Evolutionary conservation across 2,113 vertebrate species (phyloP).

Genomic region (Oxyruncus cristatus): DNA sequence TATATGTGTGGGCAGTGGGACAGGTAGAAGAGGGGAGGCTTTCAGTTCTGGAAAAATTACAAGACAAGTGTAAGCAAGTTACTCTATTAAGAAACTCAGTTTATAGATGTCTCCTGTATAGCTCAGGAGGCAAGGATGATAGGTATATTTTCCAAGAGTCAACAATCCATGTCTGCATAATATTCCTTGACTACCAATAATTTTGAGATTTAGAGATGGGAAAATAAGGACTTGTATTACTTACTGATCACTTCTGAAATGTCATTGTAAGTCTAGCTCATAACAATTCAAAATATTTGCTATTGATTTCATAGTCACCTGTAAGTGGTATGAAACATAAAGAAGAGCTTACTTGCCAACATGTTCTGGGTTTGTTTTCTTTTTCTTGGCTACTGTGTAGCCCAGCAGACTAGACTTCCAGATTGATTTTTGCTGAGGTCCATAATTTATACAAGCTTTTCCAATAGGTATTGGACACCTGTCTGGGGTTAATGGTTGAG

Average conservation of each 20-base stretch:
- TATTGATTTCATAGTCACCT: neutral
- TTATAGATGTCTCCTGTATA: neutral
- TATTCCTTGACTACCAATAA: neutral
- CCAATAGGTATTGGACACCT: neutral
- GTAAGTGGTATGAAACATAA: neutral
- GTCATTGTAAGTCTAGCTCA: neutral
- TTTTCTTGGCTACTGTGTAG: neutral
- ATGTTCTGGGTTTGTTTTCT: neutral
- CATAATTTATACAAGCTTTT: conserved; percentile 7
- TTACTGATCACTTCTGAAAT: neutral
- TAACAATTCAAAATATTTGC: neutral
- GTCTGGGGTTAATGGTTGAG: conserved; percentile 4
- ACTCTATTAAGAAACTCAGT: neutral
- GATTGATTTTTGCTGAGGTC: conserved; percentile 21
- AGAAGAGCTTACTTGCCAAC: neutral
- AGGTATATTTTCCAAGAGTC: neutral
- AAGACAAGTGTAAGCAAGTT: neutral
- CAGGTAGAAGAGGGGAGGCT: neutral
- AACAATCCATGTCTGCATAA: neutral
- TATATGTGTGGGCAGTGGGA: neutral
- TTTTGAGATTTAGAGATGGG: neutral
- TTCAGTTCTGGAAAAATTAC: neutral
- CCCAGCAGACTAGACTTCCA: neutral
- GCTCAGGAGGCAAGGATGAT: neutral
- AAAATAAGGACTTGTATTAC: neutral